Base-by-base conservation (phyloP, 2,113 vertebrate genomes). In the Lepus timidus region DNA sequence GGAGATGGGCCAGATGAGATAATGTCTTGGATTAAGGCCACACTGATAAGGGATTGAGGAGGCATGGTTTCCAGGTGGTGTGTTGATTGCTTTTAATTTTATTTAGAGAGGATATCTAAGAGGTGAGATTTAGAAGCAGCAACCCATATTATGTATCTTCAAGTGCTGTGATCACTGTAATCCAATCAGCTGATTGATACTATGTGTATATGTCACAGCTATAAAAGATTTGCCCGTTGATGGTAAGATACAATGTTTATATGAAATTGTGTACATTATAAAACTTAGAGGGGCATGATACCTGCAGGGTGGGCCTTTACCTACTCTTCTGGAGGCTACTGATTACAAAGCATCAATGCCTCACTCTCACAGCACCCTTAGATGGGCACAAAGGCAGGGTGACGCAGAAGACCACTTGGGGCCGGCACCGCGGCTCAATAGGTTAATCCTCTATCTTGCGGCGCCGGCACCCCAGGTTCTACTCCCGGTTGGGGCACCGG, bases 11-110 rank as follows among this genome's bases (percentile, higher is more conserved):
- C 93, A 87, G 74, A 91, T 89, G 84, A 94, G 71, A 86, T 71
- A 85, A 88, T 89, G 65, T 64, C 39, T 88, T 96, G 58, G 85
- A 90, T 75, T 58, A 92, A 95, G 79, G 79, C 70, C 61, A 92
- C 36, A 51, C 0, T 83, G 88, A 92, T 88, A 95, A 87, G 74
- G 68, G 36, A 78, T 92, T 61, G 73, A 95, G 90, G 78, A 95
- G 58, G 31, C 31, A 88, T 93, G 64, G 27, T 51, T 95, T 96
- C 79, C 52, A 94, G 85, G 67, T 96, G 23, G 51, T 68, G 11
- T 92, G 73, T 91, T 96, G 75, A 85, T 85, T 95, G 74, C 65
- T 94, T 92, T 95, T 83, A 90, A 86, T 88, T 85, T 96, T 87
- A 10, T 92, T 84, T 96, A 94, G 68, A 83, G 58, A 79, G 51